These are phyloP conservation scores for Heliconius himera DNA, from an alignment of 1,140 invertebrate genomes.

Conservation along the genomic window DNA sequence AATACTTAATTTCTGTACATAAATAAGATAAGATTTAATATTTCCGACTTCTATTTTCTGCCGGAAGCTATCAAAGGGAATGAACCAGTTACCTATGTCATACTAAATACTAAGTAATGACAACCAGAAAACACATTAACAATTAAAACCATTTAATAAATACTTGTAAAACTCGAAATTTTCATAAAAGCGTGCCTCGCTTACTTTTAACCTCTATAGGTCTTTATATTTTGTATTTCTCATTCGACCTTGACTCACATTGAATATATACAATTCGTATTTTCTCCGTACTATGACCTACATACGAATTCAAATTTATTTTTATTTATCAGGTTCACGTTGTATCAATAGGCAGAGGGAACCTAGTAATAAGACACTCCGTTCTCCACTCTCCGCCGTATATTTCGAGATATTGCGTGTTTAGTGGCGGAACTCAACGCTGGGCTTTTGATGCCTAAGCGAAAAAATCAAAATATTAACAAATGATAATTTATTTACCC, in stretches of 20 bases:
- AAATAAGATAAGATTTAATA: not conserved
- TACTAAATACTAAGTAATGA: not conserved
- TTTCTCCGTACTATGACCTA: conserved; percentile 13
- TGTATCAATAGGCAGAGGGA: too few species aligned
- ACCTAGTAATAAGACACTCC: too few species aligned
- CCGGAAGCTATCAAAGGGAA: not conserved
- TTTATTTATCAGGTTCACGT: too few species aligned
- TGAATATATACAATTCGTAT: conserved; percentile 5
- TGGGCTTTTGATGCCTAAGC: too few species aligned
- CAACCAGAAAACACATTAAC: not conserved
- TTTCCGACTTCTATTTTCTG: not conserved
- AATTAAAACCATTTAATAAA: conserved; percentile 10
- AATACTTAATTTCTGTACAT: not conserved
- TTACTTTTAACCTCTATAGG: conserved; percentile 2
- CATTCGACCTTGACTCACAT: conserved; percentile 8
- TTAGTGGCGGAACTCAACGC: too few species aligned
- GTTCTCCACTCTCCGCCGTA: too few species aligned
- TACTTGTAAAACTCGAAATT: conserved; percentile 6
- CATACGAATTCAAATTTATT: not conserved
- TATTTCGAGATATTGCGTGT: too few species aligned
- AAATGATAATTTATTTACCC: too few species aligned
- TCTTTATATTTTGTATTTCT: conserved; percentile 4
- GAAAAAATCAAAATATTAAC: too few species aligned
- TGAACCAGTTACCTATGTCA: not conserved
- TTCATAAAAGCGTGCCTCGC: conserved; percentile 9